phyloP scores from a whole-genome alignment of 1,140 invertebrate genomes.

The Drosophila triauraria region DNA sequence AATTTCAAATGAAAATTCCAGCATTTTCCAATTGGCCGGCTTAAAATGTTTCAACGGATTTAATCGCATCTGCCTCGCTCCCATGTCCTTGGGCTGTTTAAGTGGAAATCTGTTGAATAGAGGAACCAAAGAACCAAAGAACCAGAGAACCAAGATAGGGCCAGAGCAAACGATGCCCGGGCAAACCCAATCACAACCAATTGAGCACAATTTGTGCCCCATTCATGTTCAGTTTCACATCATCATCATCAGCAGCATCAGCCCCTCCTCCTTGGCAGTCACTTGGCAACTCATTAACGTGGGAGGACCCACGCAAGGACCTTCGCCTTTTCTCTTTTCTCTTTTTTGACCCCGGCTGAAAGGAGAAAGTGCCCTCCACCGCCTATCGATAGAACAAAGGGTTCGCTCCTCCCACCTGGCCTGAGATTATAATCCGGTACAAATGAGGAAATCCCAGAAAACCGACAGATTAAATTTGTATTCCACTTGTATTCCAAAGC shows the following conservation, averaged over 20 bases:
- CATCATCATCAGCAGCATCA: conserved; percentile 14
- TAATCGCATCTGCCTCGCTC: not conserved
- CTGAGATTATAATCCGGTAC: conserved; percentile 74
- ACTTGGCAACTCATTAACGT: conserved; percentile 74
- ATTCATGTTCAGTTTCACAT: conserved; percentile 50
- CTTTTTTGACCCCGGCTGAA: conserved; percentile 30
- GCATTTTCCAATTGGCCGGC: conserved; percentile 21
- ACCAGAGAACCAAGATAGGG: conserved; percentile 6
- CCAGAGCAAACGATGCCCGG: conserved; percentile 9
- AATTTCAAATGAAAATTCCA: not conserved
- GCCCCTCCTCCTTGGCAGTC: conserved; percentile 14
- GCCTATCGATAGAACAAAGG: conserved; percentile 64
- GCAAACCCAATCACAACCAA: conserved; percentile 53
- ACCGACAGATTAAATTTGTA: conserved; percentile 81
- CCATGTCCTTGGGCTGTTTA: conserved; percentile 17
- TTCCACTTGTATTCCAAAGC: conserved; percentile 64
- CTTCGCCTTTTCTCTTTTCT: conserved; percentile 24
- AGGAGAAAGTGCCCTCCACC: conserved; percentile 33
- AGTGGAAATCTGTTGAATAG: conserved; percentile 38
- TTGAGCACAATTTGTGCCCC: conserved; percentile 52
- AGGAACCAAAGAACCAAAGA: conserved; percentile 4
- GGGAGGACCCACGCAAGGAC: conserved; percentile 30
- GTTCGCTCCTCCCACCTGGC: conserved; percentile 4
- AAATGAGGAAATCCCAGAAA: conserved; percentile 79
- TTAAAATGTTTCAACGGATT: not conserved